A percentile compares a stretch with the other conserved stretches of the same genome.
phyloP scores from a whole-genome alignment of 2,888 invertebrate genomes.

The Spodoptera picta region DNA sequence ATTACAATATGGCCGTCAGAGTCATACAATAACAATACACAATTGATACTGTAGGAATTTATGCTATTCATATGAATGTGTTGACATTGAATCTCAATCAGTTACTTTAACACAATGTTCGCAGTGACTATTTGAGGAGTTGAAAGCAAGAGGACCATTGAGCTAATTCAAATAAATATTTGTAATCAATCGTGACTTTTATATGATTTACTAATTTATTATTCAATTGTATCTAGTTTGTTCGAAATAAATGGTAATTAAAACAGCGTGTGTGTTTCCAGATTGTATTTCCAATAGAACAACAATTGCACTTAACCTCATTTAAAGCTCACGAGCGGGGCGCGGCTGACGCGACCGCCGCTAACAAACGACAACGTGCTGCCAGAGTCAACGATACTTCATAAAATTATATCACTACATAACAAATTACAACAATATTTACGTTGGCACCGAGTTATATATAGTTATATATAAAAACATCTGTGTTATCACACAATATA shows the following conservation, averaged over 20 bases:
- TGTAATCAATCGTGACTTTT: constrained; percentile 33
- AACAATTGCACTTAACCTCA: constrained; percentile 84
- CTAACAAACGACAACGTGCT: constrained; percentile 67
- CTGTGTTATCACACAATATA: constrained; percentile 85
- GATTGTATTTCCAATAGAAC: constrained; percentile 86
- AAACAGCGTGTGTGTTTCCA: constrained; percentile 74
- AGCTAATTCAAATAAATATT: constrained; percentile 35
- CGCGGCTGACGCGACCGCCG: constrained; percentile 44
- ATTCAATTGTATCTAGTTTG: constrained; percentile 50
- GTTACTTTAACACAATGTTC: constrained; percentile 7
- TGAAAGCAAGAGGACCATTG: constrained; percentile 8
- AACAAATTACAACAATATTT: constrained; percentile 88
- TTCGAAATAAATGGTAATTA: constrained; percentile 55
- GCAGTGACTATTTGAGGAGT: background rate
- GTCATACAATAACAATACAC: background rate
- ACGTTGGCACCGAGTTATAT: constrained; percentile 87
- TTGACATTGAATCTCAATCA: constrained; percentile 37
- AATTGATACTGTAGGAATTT: constrained; percentile 17
- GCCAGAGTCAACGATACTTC: constrained; percentile 84
- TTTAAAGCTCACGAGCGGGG: constrained; percentile 79
- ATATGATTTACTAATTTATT: constrained; percentile 47
- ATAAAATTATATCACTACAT: constrained; percentile 87
- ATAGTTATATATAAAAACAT: constrained; percentile 82
- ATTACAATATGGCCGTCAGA: constrained; percentile 25
- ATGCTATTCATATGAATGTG: constrained; percentile 4